Base-by-base conservation (phyloP, 2,113 vertebrate species). In the Progne subis region DNA sequence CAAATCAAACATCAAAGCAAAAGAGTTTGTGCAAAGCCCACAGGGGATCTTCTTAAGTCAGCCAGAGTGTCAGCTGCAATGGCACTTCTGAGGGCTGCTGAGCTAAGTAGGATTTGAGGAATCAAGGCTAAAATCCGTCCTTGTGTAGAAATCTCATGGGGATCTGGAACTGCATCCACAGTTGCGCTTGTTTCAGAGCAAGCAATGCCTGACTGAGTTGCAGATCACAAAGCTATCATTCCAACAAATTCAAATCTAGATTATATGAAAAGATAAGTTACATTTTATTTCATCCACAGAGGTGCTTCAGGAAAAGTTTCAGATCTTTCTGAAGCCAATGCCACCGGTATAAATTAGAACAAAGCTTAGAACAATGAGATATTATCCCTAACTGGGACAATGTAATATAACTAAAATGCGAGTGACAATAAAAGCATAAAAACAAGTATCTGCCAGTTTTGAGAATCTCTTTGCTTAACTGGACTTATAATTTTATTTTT, bases 151-250 rank as follows among this genome's bases (percentile, higher is more conserved):
- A 55, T 49, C n/a, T 74, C 44, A 21, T 1, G 1, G 12, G 49
- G 37, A 39, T 60, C 37, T 76, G 53, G 46, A 74, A 32, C 25
- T 0, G 0, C 55, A 77, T 55, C 18, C 56, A n/a, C 0, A 0
- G 32, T 4, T 39, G 17, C 12, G 28, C 20, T 44, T 47, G 18
- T 31, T 92, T 94, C 82, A 71, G 63, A 59, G 49, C 39, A 77
- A 77, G 46, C 16, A 60, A 47, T 82, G 57, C 49, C 44, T 74
- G 49, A 18, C 67, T 55, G 32, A 82, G 12, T 14, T 46, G 32
- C 53, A 75, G 47, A 80, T 55, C 23, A 20, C n/a, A 75, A 82
- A 94, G 17, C 5, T 37, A 18, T 61, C 39, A 64, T n/a, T 75
- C 29, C 47, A 37, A 52, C 21, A 68, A 78, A 55, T 20, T 44